Base-by-base conservation (phyloP, 2,888 invertebrate genomes). In the Dioctria rufipes region DNA sequence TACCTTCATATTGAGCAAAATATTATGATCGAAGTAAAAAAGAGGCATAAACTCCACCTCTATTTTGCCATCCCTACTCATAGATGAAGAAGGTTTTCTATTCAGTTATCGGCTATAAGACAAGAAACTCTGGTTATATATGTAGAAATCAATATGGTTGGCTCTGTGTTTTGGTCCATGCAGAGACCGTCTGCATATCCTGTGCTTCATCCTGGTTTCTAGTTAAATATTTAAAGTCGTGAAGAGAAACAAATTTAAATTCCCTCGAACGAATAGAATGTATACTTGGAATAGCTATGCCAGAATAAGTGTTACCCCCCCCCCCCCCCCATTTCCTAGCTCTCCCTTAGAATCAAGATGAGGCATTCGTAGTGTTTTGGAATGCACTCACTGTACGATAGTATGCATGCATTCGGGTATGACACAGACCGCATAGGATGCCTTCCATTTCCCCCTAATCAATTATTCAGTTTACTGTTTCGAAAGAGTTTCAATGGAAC, bases 381-480 rank as follows among this genome's bases (percentile, higher is more conserved):
- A 67, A 13, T 67, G 67, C 67, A 67, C 67, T 46, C 25, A 25
- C 25, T 25, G 2, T 25, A 25, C 11, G 66, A 66, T 25, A 11
- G 4, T 54, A 54, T 11, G n/a, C 11, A 37, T n/a, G n/a, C 51
- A 69, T 39, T 49, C n/a, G 49, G 13, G 37, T 51, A 51, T 37
- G 69, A 51, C 67, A 67, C 49, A 11, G 54, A 54, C 4, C 54
- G 11, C 11, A 54, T 9, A 42, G 40, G 51, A 9, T 46, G 6
- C 25, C 69, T 9, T 9, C 51, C 69, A 51, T 66, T 43, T n/a
- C 43, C 69, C 51, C 51, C 54, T 54, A 37, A 69, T 69, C 69
- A 69, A 69, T 69, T 69, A 69, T 69, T 69, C 69, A 69, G 69
- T 69, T 69, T 51, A 51, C 69, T 43, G 49, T 67, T 51, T 39